Evolutionary conservation across 1,140 invertebrate genomes (phyloP).

Genomic region (Camponotus pennsylvanicus): DNA sequence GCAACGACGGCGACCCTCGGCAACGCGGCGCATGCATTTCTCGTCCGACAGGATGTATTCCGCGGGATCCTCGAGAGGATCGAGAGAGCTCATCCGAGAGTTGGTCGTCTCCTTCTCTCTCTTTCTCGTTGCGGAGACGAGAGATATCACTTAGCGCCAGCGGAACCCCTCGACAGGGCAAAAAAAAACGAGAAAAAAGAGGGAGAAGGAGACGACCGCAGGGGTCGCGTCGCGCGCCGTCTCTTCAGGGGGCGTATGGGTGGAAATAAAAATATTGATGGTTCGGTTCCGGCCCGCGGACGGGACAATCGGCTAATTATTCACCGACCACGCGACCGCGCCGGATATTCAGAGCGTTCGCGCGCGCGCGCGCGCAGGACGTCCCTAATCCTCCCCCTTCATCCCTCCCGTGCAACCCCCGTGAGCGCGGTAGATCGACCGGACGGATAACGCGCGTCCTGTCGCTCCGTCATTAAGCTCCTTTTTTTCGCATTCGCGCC

Average conservation of each 20-base stretch:
- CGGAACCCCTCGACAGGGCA: constrained; percentile 60
- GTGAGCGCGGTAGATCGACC: constrained; percentile 19
- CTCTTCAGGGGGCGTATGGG: constrained; percentile 60
- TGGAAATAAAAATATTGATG: constrained; percentile 83
- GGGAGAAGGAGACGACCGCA: constrained; percentile 60
- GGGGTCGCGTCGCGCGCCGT: constrained; percentile 61
- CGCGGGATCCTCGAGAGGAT: constrained; percentile 64
- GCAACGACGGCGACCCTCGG: constrained; percentile 17
- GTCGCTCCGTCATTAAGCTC: constrained; percentile 8
- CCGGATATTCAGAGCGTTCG: constrained; percentile 67
- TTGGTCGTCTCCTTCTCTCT: constrained; percentile 9
- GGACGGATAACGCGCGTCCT: constrained; percentile 18
- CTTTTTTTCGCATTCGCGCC: constrained; percentile 3
- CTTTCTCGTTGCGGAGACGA: constrained; percentile 49
- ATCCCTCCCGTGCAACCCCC: background rate
- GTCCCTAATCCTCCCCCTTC: constrained; percentile 14
- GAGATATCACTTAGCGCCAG: constrained; percentile 76
- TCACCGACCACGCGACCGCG: constrained; percentile 74
- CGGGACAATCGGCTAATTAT: constrained; percentile 83
- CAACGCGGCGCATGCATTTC: constrained; percentile 59
- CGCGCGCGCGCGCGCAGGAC: constrained; percentile 40
- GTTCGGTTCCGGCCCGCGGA: constrained; percentile 78
- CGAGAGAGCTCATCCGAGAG: constrained; percentile 47
- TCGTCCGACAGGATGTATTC: constrained; percentile 67
- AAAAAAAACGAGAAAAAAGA: constrained; percentile 69